Evolutionary conservation across 2,113 vertebrate genomes (phyloP).

Genomic region (Poeciliopsis turrubarensis): DNA sequence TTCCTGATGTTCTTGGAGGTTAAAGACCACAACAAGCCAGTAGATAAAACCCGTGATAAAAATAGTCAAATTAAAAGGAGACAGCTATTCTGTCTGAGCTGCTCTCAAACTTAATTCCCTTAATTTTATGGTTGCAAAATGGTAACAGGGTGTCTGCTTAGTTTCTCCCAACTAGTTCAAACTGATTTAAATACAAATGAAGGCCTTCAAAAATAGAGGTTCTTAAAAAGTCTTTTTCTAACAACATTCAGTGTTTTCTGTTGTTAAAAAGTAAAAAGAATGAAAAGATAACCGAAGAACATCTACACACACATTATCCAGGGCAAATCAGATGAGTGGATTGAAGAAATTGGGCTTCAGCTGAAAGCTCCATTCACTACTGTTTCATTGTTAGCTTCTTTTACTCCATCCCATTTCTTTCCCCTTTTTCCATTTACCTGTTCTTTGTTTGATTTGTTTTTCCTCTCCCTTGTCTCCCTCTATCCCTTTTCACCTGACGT

Average conservation of each 20-base stretch:
- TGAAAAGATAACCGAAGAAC: slow-evolving; percentile 42
- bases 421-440: slow-evolving; percentile 19
- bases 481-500: slow-evolving; percentile 57
- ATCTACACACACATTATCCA: slow-evolving; percentile 20
- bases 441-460: slow-evolving; percentile 42
- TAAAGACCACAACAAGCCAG: too few relatives aligned
- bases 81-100: too few relatives aligned
- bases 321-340: slow-evolving; percentile 44
- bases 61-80: too few relatives aligned
- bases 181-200: background rate
- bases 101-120: too few relatives aligned
- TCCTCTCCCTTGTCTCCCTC: slow-evolving; percentile 10
- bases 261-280: slow-evolving; percentile 27
- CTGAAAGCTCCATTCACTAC: slow-evolving; percentile 25
- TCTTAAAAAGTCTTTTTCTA: slow-evolving; percentile 21
- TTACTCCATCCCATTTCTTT: slow-evolving; percentile 23
- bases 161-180: slow-evolving; percentile 12
- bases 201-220: background rate
- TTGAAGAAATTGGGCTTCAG: slow-evolving; percentile 41
- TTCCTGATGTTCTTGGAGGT: too few relatives aligned
- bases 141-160: background rate
- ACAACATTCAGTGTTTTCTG: slow-evolving; percentile 28
- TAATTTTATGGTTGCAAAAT: too few relatives aligned
- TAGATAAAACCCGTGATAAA: too few relatives aligned
- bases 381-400: slow-evolving; percentile 36